A percentile compares a stretch with the other conserved stretches of the same genome.
Conservation (phyloP, 2,797 vertebrate genomes). For the Vultur gryphus region DNA sequence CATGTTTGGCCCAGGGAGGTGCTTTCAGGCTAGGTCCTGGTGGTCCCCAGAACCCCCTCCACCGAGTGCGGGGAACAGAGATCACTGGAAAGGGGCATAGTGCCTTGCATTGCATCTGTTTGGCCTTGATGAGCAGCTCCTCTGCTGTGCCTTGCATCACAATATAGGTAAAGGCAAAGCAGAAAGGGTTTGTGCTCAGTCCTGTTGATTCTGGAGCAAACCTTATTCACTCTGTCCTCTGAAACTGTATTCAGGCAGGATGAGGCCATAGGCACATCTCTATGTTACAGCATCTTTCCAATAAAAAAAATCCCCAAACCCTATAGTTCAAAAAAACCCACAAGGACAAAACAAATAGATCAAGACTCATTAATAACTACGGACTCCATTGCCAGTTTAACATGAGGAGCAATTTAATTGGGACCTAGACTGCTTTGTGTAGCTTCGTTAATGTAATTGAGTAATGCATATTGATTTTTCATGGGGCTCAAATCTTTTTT, state of each 20-base stretch:
- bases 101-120: not conserved
- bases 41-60: not conserved
- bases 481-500: constrained; percentile 67
- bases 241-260: not conserved
- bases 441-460: constrained; percentile 73
- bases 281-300: not conserved
- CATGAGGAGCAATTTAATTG: constrained; percentile 69
- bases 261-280: not conserved
- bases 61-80: rapidly evolving
- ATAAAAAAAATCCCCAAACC: rapidly evolving
- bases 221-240: not conserved
- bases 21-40: not conserved
- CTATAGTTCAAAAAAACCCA: not conserved
- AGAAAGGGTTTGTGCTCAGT: not conserved
- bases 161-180: not conserved
- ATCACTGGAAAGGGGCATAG: not conserved
- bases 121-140: not conserved
- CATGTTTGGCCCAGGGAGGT: not conserved
- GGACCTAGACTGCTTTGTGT: constrained; percentile 58
- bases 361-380: constrained; percentile 49
- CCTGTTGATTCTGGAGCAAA: not conserved
- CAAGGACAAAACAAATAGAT: constrained; percentile 42
- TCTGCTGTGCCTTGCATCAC: not conserved
- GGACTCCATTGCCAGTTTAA: constrained; percentile 52
- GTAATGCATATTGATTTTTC: constrained; percentile 77